Evolutionary conservation across 1,140 invertebrate genomes (phyloP), one percentile per base, ranked within the genome.

Genomic region (Drosophila erecta): DNA sequence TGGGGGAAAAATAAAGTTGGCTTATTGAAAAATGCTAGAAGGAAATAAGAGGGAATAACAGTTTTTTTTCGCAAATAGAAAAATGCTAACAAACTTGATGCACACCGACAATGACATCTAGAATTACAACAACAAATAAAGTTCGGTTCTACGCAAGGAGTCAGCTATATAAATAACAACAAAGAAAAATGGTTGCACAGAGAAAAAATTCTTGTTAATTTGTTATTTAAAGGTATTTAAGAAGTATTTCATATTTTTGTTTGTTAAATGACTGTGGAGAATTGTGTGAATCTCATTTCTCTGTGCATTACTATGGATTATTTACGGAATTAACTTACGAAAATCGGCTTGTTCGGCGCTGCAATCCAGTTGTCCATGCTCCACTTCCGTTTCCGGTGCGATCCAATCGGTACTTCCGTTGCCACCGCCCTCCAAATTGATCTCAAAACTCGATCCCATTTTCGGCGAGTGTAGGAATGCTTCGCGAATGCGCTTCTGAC

Each of bases 281-380:
- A 6, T 27, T 7, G 17, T 17, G 17, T 17, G 17, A 17, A 17
- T 17, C 17, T 17, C 17, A 17, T 62, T 41, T 59, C 37, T 59
- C 24, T 6, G 37, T 64, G 17, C 37, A 27, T 35, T 17, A 14
- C 20, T 22, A 43, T 60, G 43, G 50, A 37, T 15, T 79, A 67
- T 65, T 84, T 66, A 17, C 35, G 60, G 20, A 53, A 85, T 90
- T 80, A 72, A 90, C 90, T 91, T 91, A 91, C 90, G 90, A 80
- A 91, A 91, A 91, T 91, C 90, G 75, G 91, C 90, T 91, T 80
- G 84, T 75, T 91, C 84, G 50, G 70, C 51, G 59, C 64, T 71
- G 66, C 57, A 79, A 77, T 91, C 62, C 81, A 91, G 86, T 86
- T 91, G 90, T 78, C 79, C 76, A 50, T 66, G 76, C 60, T 80